Percentiles rank a stretch among this genome's conserved stretches.
Conservation (phyloP, 2,888 invertebrate genomes). For the Schrankia costaestrigalis region DNA sequence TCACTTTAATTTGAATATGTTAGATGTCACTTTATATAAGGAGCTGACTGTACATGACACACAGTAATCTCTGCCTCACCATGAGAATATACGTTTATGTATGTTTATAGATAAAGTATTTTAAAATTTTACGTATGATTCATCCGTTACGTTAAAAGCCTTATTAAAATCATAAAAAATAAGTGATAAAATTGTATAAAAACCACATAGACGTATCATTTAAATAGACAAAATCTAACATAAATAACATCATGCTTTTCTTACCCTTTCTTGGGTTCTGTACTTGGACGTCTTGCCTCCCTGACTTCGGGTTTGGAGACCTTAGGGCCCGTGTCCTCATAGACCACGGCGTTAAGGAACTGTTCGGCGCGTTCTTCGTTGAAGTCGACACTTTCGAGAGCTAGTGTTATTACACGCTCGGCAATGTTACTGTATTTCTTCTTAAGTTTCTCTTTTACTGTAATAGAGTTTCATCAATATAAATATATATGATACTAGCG, state of each 20-base stretch:
- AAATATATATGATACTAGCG: too few species aligned
- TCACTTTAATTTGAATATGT: too few species aligned
- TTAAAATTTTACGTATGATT: too few species aligned
- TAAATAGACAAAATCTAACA: constrained; percentile 10
- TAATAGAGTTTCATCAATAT: too few species aligned
- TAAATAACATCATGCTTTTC: constrained; percentile 27
- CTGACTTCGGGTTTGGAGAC: constrained; percentile 36
- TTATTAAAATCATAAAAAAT: too few species aligned
- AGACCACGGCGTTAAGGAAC: constrained; percentile 87
- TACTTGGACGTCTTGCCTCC: constrained; percentile 34
- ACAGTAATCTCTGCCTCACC: too few species aligned
- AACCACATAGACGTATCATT: neutral
- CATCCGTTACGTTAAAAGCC: too few species aligned
- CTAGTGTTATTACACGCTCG: constrained; percentile 90
- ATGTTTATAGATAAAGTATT: too few species aligned
- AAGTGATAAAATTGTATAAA: neutral
- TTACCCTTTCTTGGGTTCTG: constrained; percentile 55
- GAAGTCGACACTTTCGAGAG: constrained; percentile 93
- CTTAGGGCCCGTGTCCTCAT: constrained; percentile 74
- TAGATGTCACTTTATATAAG: too few species aligned
- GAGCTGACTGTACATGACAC: too few species aligned
- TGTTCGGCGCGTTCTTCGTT: constrained; percentile 90
- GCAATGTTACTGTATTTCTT: constrained; percentile 87
- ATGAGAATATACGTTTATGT: too few species aligned
- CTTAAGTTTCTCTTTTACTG: constrained; percentile 86